Evolutionary conservation across 2,797 vertebrate genomes (phyloP).

Genomic region (Psittacula echo): DNA sequence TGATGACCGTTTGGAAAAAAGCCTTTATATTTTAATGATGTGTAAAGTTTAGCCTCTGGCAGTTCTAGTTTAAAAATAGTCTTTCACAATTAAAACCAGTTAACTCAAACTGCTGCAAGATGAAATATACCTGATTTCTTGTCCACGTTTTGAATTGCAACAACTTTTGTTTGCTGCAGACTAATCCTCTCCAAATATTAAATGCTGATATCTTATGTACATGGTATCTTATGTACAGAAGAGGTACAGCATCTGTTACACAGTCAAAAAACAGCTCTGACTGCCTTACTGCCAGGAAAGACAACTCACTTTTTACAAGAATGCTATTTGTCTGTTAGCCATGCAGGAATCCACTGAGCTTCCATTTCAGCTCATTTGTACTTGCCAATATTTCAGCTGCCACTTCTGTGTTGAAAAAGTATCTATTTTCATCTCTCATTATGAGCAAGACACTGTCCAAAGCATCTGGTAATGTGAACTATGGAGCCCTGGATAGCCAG

Average conservation of each 20-base stretch:
- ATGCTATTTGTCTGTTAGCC: conserved; percentile 26
- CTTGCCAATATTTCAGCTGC: conserved; percentile 57
- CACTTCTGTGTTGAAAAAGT: conserved; percentile 30
- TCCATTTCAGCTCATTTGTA: conserved; percentile 49
- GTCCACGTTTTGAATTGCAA: neutral
- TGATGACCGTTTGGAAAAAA: conserved; percentile 28
- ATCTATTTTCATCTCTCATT: conserved; percentile 45
- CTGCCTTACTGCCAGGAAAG: conserved; percentile 10
- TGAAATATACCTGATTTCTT: neutral
- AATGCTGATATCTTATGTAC: neutral
- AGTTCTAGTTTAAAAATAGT: conserved; percentile 33
- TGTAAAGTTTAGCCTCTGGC: conserved; percentile 32
- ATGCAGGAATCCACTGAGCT: conserved; percentile 37
- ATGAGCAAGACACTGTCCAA: conserved; percentile 17
- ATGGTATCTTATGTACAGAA: neutral
- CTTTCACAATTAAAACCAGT: conserved; percentile 38
- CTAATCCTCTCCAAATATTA: neutral
- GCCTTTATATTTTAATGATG: conserved; percentile 25
- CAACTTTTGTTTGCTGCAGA: neutral
- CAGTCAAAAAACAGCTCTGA: neutral
- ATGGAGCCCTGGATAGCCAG: neutral
- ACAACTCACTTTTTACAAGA: conserved; percentile 15
- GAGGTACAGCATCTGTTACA: neutral
- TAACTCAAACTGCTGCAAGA: conserved; percentile 11
- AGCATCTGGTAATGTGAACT: conserved; percentile 45